phyloP scores from a whole-genome alignment of 2,888 invertebrate genomes.

The Eremobia ochroleuca region DNA sequence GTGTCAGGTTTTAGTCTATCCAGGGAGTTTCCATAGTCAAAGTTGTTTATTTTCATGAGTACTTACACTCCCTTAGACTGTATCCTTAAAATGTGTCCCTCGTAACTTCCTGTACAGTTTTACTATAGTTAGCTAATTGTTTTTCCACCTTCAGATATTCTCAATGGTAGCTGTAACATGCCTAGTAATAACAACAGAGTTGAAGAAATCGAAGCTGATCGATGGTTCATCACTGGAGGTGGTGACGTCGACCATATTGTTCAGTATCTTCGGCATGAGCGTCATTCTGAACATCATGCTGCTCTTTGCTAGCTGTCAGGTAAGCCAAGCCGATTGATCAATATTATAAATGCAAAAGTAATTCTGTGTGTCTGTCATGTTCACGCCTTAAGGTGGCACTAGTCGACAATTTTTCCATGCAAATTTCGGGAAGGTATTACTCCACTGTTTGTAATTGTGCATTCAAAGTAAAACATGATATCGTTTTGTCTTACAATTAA shows the following conservation, averaged over 20 bases:
- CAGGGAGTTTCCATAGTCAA: no score
- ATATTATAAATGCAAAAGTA: background rate
- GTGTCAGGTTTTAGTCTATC: no score
- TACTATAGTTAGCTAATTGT: background rate
- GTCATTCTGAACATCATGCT: constrained; percentile 84
- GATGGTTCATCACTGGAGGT: constrained; percentile 79
- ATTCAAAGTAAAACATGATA: no score
- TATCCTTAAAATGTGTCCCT: no score
- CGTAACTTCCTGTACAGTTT: no score
- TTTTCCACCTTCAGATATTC: constrained; percentile 75
- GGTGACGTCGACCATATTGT: constrained; percentile 82
- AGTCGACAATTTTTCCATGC: no score
- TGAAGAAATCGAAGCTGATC: constrained; percentile 74
- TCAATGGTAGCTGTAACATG: constrained; percentile 79
- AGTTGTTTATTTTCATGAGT: no score
- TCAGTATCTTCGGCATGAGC: constrained; percentile 86
- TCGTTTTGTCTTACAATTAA: no score
- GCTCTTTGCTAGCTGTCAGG: constrained; percentile 85
- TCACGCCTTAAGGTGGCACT: background rate
- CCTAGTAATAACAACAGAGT: constrained; percentile 82
- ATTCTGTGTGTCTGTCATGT: background rate
- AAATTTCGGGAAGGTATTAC: no score
- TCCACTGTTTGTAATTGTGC: no score
- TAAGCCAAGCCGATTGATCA: constrained; percentile 47
- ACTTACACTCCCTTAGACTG: no score